phyloP scores from a whole-genome alignment of 2,888 invertebrate genomes.

The Lutraria lutraria region DNA sequence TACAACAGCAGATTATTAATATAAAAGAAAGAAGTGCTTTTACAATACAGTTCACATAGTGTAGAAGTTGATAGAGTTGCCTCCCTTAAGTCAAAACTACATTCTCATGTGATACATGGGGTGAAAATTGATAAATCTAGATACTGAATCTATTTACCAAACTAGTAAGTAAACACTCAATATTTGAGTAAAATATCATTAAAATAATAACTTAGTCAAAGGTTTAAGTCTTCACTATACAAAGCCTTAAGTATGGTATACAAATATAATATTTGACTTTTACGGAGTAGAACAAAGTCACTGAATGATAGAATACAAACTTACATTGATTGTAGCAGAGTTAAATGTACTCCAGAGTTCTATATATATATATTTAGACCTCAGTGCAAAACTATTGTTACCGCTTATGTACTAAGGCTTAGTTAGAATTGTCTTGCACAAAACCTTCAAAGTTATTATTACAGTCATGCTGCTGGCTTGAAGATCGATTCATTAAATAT shows the following conservation, averaged over 20 bases:
- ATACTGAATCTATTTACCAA: neutral
- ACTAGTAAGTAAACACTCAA: neutral
- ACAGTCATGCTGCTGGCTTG: neutral
- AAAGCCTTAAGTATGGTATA: neutral
- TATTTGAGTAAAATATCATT: neutral
- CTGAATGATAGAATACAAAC: neutral
- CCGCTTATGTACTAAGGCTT: no score
- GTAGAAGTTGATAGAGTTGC: no score
- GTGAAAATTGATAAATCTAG: neutral
- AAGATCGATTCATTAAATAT: constrained; percentile 9
- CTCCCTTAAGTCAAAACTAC: no score
- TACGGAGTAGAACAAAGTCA: neutral
- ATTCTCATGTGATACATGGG: no score
- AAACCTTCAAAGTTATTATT: no score
- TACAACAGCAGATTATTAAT: no score
- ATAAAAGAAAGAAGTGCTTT: no score
- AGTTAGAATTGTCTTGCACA: no score
- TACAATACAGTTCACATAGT: no score
- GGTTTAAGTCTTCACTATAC: neutral
- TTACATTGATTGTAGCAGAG: neutral
- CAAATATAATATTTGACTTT: neutral
- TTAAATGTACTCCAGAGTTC: neutral
- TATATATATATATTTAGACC: no score
- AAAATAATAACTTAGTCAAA: neutral
- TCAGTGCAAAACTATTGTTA: no score